A percentile compares a stretch with the other conserved stretches of the same genome.
Conservation (phyloP, 2,113 vertebrate species). For the Esox niger region DNA sequence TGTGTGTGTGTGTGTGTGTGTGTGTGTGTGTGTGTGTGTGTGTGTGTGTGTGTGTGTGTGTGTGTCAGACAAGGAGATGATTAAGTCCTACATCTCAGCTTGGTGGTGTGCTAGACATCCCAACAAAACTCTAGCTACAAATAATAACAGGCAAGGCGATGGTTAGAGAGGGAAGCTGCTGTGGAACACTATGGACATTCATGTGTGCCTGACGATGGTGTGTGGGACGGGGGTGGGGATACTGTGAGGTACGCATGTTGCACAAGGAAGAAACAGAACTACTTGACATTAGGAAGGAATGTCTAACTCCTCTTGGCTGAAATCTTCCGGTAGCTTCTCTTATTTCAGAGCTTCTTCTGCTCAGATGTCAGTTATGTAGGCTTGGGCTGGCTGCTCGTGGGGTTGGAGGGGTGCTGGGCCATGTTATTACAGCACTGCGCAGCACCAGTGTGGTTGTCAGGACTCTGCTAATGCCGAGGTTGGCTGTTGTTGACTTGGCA, state of each 20-base stretch:
- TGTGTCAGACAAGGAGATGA: background rate
- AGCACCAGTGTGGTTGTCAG: too few relatives aligned
- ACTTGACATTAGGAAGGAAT: constrained; percentile 17
- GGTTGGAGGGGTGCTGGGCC: background rate
- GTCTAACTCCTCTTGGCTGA: background rate
- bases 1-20: too few relatives aligned
- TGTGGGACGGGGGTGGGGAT: too few relatives aligned
- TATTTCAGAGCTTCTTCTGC: constrained; percentile 17
- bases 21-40: too few relatives aligned
- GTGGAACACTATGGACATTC: background rate
- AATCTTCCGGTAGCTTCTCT: constrained; percentile 10
- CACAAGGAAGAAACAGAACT: too few relatives aligned
- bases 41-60: background rate
- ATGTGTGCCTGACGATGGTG: background rate
- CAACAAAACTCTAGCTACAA: too few relatives aligned
- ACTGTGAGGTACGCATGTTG: too few relatives aligned
- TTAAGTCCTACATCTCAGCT: too few relatives aligned
- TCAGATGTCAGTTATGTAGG: constrained; percentile 40
- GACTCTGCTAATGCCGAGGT: constrained; percentile 3
- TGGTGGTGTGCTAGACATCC: too few relatives aligned
- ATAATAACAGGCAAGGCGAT: too few relatives aligned
- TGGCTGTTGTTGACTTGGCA: background rate
- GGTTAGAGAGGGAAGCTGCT: background rate
- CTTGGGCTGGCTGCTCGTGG: background rate
- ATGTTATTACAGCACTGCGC: background rate